These are phyloP conservation scores for Eueides isabella DNA, from an alignment of 1,140 invertebrate genomes.

Conservation along the genomic window DNA sequence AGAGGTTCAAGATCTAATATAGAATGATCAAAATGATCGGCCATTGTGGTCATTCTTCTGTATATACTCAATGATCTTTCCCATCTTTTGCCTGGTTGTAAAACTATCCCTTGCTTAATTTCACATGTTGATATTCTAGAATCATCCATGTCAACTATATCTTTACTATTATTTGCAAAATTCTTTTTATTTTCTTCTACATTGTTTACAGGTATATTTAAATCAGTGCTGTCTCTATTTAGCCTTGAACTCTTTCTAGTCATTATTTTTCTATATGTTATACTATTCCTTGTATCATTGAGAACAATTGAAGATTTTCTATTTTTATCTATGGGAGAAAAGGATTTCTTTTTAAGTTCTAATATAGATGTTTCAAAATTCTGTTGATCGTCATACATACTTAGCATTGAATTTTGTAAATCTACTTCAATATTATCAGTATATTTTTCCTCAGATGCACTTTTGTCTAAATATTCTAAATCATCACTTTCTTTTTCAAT, in stretches of 20 bases:
- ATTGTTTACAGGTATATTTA: neutral
- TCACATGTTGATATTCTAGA: conserved; percentile 28
- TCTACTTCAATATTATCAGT: neutral
- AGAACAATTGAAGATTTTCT: neutral
- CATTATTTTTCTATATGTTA: conserved; percentile 16
- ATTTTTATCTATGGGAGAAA: neutral
- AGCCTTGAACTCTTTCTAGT: conserved; percentile 33
- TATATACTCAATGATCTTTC: conserved; percentile 77
- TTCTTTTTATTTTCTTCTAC: neutral
- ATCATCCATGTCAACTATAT: conserved; percentile 23
- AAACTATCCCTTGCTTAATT: conserved; percentile 58
- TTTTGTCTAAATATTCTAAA: neutral
- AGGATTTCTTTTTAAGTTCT: neutral
- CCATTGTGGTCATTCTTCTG: conserved; percentile 69
- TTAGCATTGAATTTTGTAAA: neutral
- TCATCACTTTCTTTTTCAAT: conserved; percentile 22
- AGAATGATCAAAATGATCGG: conserved; percentile 58
- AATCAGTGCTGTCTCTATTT: conserved; percentile 11
- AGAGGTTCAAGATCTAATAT: conserved; percentile 58
- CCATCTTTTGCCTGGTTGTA: conserved; percentile 78
- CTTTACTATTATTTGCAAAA: neutral
- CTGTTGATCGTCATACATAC: neutral
- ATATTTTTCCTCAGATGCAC: neutral
- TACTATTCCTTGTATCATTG: conserved; percentile 2
- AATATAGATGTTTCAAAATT: neutral